Evolutionary conservation across 2,888 invertebrate genomes (phyloP).

Genomic region (Hydrotaea cyrtoneurina): DNA sequence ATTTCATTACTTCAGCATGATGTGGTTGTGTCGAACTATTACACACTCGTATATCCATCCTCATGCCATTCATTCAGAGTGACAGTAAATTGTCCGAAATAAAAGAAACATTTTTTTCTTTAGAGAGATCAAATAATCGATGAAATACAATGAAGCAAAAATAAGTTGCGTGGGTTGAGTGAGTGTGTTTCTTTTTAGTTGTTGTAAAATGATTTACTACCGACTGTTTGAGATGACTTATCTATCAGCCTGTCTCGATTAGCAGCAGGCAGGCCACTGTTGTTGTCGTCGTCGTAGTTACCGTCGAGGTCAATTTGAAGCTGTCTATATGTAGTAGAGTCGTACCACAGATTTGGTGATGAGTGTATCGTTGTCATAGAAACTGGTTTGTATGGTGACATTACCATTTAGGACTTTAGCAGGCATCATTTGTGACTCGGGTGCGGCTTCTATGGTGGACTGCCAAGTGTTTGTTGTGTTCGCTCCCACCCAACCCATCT

Average conservation of each 20-base stretch:
- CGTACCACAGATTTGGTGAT: constrained; percentile 97
- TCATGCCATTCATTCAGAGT: neutral
- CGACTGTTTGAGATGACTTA: constrained; percentile 13
- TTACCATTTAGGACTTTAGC: constrained; percentile 98
- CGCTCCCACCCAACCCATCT: constrained; percentile 99
- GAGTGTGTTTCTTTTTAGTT: constrained; percentile 7
- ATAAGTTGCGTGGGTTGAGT: constrained; percentile 24
- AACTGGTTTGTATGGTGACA: constrained; percentile 97
- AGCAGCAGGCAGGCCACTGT: neutral
- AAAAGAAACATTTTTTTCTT: neutral
- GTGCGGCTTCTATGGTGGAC: constrained; percentile 98
- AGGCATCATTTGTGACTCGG: constrained; percentile 99
- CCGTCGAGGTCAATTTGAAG: constrained; percentile 22
- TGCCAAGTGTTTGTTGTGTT: constrained; percentile 99
- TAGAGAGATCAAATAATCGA: constrained; percentile 33
- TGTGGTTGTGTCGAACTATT: neutral
- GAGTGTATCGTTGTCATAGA: constrained; percentile 96
- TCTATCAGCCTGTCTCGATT: constrained; percentile 11
- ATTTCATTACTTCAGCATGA: constrained; percentile 21
- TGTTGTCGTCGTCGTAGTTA: neutral
- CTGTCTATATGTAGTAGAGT: constrained; percentile 92
- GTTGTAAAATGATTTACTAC: constrained; percentile 14
- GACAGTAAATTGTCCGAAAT: constrained; percentile 8
- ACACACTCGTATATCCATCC: neutral
- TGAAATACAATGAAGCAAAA: constrained; percentile 33